A percentile compares a stretch with the other conserved stretches of the same genome.
Conservation (phyloP, 2,113 vertebrate genomes). For the Colossoma macropomum region DNA sequence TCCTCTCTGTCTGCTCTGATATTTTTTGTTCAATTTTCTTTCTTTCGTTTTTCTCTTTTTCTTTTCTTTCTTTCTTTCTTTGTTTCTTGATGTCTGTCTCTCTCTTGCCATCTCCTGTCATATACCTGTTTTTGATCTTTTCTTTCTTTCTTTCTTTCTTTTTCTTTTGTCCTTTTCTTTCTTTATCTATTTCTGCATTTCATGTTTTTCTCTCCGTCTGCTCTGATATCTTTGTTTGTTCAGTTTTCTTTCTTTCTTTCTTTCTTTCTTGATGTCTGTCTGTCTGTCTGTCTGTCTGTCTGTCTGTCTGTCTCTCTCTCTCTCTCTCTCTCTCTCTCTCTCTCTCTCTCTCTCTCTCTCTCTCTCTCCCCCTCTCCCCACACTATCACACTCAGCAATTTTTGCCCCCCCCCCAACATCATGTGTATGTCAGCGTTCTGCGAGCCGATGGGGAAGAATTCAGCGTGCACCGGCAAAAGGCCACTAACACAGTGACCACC, state of each 20-base stretch:
- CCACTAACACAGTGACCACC: slow-evolving; percentile 29
- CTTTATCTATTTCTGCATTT: slow-evolving; percentile 36
- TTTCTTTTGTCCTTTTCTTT: slow-evolving; percentile 24
- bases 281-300: neutral
- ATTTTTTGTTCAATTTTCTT: slow-evolving; percentile 56
- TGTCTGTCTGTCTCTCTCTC: slow-evolving; percentile 1
- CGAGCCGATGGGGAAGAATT: slow-evolving; percentile 73
- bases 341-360: slow-evolving; percentile 30
- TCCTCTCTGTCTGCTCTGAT: too few relatives aligned
- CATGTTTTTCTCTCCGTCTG: slow-evolving; percentile 28
- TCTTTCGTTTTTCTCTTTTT: slow-evolving; percentile 35
- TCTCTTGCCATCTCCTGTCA: slow-evolving; percentile 8
- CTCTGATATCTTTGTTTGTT: slow-evolving; percentile 35
- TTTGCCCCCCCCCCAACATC: neutral
- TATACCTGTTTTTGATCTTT: neutral
- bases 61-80: slow-evolving; percentile 56
- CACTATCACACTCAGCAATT: slow-evolving; percentile 53
- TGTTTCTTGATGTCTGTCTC: slow-evolving; percentile 49
- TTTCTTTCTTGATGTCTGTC: slow-evolving; percentile 17
- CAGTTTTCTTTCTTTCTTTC: neutral
- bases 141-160: slow-evolving; percentile 41
- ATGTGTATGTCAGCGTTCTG: slow-evolving; percentile 70
- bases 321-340: slow-evolving; percentile 62
- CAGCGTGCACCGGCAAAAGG: slow-evolving; percentile 30
- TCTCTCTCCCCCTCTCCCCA: slow-evolving; percentile 23